Evolutionary conservation across 2,888 invertebrate genomes (phyloP).

Genomic region (Ormia ochracea): DNA sequence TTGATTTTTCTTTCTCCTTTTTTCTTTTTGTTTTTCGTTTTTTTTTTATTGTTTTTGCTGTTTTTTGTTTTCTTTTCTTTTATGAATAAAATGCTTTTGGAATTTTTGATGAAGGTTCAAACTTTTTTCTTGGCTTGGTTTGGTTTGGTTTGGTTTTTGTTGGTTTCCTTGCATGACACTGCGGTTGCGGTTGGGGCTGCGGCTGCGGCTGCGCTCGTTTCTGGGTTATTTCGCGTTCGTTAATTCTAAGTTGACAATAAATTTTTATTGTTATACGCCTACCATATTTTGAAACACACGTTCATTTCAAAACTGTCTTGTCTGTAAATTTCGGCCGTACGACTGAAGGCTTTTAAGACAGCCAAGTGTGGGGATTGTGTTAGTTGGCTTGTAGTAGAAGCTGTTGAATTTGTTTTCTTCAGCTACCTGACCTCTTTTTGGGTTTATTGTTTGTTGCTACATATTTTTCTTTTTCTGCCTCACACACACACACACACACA

Average conservation of each 20-base stretch:
- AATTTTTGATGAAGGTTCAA: conserved; percentile 58
- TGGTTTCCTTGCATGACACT: background rate
- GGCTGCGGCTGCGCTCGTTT: background rate
- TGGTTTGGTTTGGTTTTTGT: no score
- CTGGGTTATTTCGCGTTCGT: conserved; percentile 23
- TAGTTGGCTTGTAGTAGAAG: background rate
- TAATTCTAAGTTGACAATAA: conserved; percentile 54
- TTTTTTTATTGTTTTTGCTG: background rate
- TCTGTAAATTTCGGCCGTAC: conserved; percentile 9
- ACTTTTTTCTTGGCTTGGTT: no score
- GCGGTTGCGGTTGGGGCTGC: background rate
- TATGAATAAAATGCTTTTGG: conserved; percentile 40
- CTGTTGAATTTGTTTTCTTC: conserved; percentile 19
- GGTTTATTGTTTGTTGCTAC: background rate
- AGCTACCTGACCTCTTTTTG: conserved; percentile 53
- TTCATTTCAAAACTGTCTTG: conserved; percentile 35
- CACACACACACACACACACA: no score
- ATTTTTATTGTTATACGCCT: conserved; percentile 59
- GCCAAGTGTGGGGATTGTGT: conserved; percentile 15
- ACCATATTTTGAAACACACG: conserved; percentile 55
- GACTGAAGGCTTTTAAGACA: background rate
- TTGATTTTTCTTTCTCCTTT: background rate
- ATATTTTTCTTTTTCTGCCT: background rate
- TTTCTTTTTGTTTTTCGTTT: background rate
- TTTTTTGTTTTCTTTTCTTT: background rate